phyloP scores from a whole-genome alignment of 2,888 invertebrate genomes.

The Leistus spinibarbis region DNA sequence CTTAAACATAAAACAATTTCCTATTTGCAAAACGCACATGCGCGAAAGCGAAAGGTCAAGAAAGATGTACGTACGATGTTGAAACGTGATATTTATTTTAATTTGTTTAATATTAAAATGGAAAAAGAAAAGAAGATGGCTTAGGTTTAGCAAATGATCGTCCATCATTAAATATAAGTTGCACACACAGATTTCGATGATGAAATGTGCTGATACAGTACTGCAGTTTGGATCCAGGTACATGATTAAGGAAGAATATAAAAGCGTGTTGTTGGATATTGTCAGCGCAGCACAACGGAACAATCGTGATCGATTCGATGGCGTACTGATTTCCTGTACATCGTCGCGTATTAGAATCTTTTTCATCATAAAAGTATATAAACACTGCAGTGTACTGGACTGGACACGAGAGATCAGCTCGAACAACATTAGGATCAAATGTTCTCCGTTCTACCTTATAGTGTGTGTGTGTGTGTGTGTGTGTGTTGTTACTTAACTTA shows the following conservation, averaged over 20 bases:
- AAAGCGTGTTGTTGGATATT: not conserved
- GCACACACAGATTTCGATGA: not conserved
- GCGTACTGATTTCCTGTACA: conserved; percentile 3
- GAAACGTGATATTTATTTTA: too few species aligned
- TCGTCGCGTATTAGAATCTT: conserved; percentile 3
- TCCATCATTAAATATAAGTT: too few species aligned
- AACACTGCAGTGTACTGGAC: too few species aligned
- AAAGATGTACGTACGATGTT: too few species aligned
- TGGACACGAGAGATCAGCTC: not conserved
- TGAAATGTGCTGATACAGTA: not conserved
- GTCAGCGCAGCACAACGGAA: not conserved
- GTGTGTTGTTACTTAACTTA: not conserved
- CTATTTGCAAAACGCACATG: too few species aligned
- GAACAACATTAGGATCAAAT: not conserved
- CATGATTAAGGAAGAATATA: conserved; percentile 4
- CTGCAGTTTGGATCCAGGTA: not conserved
- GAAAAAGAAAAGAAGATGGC: too few species aligned
- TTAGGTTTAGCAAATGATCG: too few species aligned
- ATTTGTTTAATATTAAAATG: too few species aligned
- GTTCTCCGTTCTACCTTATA: too few species aligned
- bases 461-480: too few species aligned
- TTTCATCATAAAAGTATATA: not conserved
- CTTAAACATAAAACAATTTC: too few species aligned
- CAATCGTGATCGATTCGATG: not conserved
- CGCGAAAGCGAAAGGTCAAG: too few species aligned